Percentiles rank a stretch among this genome's conserved stretches.
These are phyloP conservation scores for Archips xylosteana DNA, from an alignment of 2,888 invertebrate genomes.

Conservation along the genomic window DNA sequence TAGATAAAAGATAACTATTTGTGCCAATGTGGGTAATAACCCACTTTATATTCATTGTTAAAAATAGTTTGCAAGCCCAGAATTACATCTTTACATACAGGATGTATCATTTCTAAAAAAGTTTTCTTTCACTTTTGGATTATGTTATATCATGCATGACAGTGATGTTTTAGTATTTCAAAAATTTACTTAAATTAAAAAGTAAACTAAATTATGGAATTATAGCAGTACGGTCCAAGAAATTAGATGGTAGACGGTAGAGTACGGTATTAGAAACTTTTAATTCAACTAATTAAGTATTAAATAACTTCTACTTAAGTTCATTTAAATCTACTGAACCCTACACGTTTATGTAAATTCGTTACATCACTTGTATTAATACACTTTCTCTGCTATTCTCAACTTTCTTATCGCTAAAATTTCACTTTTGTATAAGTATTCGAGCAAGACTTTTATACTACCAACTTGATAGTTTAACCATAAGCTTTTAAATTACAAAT, in stretches of 20 bases:
- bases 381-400: constrained; percentile 30
- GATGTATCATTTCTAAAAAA: too few relatives aligned
- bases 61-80: background rate
- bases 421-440: constrained; percentile 26
- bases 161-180: too few relatives aligned
- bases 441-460: background rate
- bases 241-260: too few relatives aligned
- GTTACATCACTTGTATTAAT: constrained; percentile 28
- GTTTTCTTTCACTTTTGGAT: too few relatives aligned
- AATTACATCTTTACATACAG: too few relatives aligned
- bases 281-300: too few relatives aligned
- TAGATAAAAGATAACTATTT: background rate
- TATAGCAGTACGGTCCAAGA: too few relatives aligned
- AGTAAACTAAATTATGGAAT: too few relatives aligned
- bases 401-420: constrained; percentile 27
- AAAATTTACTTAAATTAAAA: too few relatives aligned
- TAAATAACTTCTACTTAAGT: too few relatives aligned
- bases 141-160: too few relatives aligned
- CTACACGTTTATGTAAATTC: background rate
- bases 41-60: background rate
- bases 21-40: background rate
- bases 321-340: constrained; percentile 17
- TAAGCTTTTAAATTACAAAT: background rate
- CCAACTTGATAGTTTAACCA: background rate
- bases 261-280: too few relatives aligned